Evolutionary conservation across 2,888 invertebrate species (phyloP), one percentile per base, ranked within the genome.

Genomic region (Gibbula magus): DNA sequence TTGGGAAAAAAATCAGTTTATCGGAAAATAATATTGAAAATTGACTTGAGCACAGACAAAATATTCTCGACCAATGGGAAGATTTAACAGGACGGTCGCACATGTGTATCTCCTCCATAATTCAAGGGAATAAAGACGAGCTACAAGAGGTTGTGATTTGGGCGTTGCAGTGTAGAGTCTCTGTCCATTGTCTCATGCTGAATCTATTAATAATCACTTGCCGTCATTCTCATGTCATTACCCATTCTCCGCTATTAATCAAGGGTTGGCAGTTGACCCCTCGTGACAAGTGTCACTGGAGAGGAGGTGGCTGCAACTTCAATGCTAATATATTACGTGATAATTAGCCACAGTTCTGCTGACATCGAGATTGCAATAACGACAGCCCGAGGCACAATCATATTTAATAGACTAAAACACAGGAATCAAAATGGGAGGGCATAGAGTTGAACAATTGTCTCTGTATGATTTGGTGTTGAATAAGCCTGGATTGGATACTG

Each of bases 191-290:
- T 79, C 78, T 79, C 81, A 66, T 66, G 75, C 39, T 74, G 67
- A 74, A 78, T 80, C 81, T 81, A 77, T 81, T 81, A 79, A 79
- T 81, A 81, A 81, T 81, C 81, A 79, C 75, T 77, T 77, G 32
- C 76, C 52, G 81, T 81, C 81, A 81, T 20, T 67, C 22, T 25
- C 20, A 39, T 52, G 75, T 75, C 79, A 79, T 79, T 81, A 75
- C 22, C 78, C 70, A 70, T 78, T 78, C 81, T 32, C 29, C 39
- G 61, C 53, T 35, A 81, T 81, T 78, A 25, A 78, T 81, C 81
- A 81, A 8, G 54, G n/a, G 67, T 45, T 56, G 53, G 54, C 70
- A 74, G 78, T 22, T 66, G 67, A 75, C 70, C 75, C 32, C 75
- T 67, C 52, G 74, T 81, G 81, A 81, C 81, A 56, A 22, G 70